phyloP scores from a whole-genome alignment of 2,797 vertebrate genomes.

The Mastacembelus armatus region DNA sequence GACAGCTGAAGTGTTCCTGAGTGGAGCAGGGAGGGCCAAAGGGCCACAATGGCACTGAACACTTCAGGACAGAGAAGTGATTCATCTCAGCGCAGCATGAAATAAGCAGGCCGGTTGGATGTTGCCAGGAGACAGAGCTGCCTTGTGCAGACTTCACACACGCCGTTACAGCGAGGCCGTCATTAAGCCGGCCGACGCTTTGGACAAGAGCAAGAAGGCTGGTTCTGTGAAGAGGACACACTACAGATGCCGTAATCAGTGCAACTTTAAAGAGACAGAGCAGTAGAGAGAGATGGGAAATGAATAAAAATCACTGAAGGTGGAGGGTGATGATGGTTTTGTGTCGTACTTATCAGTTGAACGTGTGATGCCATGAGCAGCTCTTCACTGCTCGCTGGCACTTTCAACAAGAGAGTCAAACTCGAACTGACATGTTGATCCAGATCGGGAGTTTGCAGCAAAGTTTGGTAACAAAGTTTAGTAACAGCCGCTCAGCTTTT shows the following conservation, averaged over 20 bases:
- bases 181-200: conserved; percentile 40
- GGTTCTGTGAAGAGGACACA: conserved; percentile 1
- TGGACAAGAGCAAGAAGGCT: conserved; percentile 38
- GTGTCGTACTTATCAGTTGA: conserved; percentile 43
- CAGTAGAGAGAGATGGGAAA: conserved; percentile 1
- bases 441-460: conserved; percentile 46
- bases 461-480: conserved; percentile 11
- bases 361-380: conserved; percentile 28
- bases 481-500: conserved; percentile 21
- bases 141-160: conserved; percentile 66
- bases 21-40: conserved; percentile 25
- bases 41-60: conserved; percentile 49
- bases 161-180: conserved; percentile 34
- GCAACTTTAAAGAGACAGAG: conserved; percentile 7
- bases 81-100: conserved; percentile 60
- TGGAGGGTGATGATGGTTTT: conserved; percentile 12
- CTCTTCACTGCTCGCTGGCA: conserved; percentile 43
- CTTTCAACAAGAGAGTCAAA: conserved; percentile 52
- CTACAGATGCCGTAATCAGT: not conserved
- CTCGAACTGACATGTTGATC: conserved; percentile 56
- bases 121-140: conserved; percentile 78
- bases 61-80: conserved; percentile 70
- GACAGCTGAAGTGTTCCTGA: conserved; percentile 28
- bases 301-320: conserved; percentile 6
- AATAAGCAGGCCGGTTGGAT: conserved; percentile 51